phyloP scores from a whole-genome alignment of 2,888 invertebrate species.

The Cerceris ruficornis region DNA sequence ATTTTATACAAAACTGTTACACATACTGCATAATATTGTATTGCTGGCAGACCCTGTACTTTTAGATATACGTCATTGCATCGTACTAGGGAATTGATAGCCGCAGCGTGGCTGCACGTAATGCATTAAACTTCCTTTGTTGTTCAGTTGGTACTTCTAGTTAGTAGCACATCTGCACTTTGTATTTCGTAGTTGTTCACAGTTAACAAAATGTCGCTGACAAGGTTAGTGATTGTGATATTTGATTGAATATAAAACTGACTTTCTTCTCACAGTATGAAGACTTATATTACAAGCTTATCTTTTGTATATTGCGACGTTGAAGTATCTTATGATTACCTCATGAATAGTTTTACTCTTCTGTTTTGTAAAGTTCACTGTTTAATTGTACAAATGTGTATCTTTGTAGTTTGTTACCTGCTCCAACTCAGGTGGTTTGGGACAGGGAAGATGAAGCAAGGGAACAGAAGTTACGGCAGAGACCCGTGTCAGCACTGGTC shows the following conservation, averaged over 20 bases:
- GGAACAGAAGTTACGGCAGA: slow-evolving; percentile 83
- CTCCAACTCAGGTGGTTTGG: slow-evolving; percentile 93
- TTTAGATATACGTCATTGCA: too few relatives aligned
- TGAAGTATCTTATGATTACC: background rate
- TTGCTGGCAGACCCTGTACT: too few relatives aligned
- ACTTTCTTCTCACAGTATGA: background rate
- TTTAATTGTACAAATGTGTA: background rate
- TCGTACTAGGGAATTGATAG: too few relatives aligned
- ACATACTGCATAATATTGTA: too few relatives aligned
- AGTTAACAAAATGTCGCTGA: slow-evolving; percentile 61
- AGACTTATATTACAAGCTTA: background rate
- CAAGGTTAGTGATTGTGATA: slow-evolving; percentile 38
- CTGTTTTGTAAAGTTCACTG: background rate
- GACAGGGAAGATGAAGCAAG: slow-evolving; percentile 93
- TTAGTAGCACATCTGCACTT: background rate
- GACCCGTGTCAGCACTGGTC: slow-evolving; percentile 86
- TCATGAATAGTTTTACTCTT: background rate
- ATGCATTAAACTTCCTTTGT: too few relatives aligned
- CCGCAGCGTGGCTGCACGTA: too few relatives aligned
- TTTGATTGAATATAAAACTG: background rate
- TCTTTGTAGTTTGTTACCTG: slow-evolving; percentile 89
- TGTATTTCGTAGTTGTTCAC: background rate
- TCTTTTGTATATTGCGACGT: background rate
- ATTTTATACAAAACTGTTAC: too few relatives aligned
- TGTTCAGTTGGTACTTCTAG: too few relatives aligned